Conservation (phyloP, 1,140 invertebrate genomes). For the Pseudomyrmex pallidus region DNA sequence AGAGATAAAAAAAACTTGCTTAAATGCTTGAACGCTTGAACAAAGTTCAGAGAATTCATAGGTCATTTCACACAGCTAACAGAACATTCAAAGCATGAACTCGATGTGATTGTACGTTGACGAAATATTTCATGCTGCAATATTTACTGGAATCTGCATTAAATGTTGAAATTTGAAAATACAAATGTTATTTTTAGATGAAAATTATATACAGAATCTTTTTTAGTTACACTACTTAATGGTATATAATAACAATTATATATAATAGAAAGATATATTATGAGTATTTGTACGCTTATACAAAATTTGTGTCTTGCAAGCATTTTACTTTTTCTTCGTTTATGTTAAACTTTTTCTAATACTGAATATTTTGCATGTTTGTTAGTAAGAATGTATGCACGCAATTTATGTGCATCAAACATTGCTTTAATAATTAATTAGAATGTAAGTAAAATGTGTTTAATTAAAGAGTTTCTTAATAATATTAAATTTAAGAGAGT, state of each 20-base stretch:
- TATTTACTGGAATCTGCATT: too few species aligned
- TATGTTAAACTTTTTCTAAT: neutral
- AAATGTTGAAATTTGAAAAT: too few species aligned
- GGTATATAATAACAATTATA: neutral
- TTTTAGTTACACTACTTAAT: too few species aligned
- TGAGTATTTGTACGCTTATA: neutral
- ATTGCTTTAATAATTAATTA: constrained; percentile 25
- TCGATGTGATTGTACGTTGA: neutral
- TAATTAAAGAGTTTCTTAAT: too few species aligned
- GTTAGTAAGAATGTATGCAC: neutral
- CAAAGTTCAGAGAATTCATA: neutral
- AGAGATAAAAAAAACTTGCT: too few species aligned
- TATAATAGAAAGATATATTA: neutral
- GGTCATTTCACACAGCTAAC: neutral
- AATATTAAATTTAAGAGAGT: too few species aligned
- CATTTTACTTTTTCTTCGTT: neutral
- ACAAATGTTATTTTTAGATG: neutral
- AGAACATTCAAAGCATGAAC: constrained; percentile 8
- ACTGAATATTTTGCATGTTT: constrained; percentile 33
- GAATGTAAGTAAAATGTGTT: constrained; percentile 1
- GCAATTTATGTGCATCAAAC: neutral
- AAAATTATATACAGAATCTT: too few species aligned
- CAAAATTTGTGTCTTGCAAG: constrained; percentile 36
- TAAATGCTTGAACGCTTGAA: constrained; percentile 34
- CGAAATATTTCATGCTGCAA: neutral